These are phyloP conservation scores for Hapalemur alaotrensis DNA, from an alignment of 2,797 vertebrate genomes.

Conservation along the genomic window DNA sequence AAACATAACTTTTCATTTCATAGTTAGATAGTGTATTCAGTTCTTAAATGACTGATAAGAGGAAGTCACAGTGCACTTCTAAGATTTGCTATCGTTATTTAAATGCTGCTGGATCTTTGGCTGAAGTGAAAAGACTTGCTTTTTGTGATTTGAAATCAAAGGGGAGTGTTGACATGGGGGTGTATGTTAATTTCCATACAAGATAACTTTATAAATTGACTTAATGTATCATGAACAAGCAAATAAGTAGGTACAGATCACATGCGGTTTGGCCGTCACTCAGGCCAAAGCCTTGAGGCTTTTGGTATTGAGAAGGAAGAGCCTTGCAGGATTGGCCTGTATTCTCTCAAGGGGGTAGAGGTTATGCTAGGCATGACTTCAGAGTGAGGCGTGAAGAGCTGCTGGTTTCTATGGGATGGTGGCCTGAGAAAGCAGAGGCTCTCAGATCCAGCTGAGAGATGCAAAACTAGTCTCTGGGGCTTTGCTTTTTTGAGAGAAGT, in stretches of 20 bases:
- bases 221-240: not conserved
- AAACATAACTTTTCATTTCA: not conserved
- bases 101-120: not conserved
- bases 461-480: not conserved
- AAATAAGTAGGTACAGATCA: not conserved
- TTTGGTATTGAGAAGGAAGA: not conserved
- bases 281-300: not conserved
- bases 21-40: accelerated
- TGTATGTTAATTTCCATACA: not conserved
- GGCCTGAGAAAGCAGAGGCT: not conserved
- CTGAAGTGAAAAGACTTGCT: not conserved
- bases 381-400: not conserved
- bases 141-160: not conserved
- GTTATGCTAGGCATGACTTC: not conserved
- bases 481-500: not conserved
- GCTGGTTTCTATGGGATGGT: not conserved
- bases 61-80: accelerated
- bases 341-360: not conserved
- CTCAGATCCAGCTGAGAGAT: not conserved
- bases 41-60: not conserved
- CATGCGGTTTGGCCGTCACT: not conserved
- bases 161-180: not conserved
- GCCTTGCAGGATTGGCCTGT: accelerated
- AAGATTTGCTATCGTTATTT: accelerated
- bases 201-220: not conserved